A percentile compares a stretch with the other conserved stretches of the same genome.
phyloP scores from a whole-genome alignment of 2,888 invertebrate species.

The Drosophila yooni region DNA sequence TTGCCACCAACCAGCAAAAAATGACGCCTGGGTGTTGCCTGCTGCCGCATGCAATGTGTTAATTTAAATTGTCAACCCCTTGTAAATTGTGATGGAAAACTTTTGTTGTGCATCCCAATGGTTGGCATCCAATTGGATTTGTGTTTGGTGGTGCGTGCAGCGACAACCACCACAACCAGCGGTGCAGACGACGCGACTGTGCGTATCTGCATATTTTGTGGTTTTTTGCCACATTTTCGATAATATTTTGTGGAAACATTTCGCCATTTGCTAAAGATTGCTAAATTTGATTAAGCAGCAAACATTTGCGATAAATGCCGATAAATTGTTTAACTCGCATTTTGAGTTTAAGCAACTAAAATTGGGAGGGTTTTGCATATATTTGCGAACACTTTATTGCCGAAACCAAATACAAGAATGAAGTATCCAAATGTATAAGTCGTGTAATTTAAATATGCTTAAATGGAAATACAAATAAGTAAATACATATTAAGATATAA shows the following conservation, averaged over 20 bases:
- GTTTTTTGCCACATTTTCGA: constrained; percentile 52
- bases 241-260: constrained; percentile 24
- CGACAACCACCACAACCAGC: constrained; percentile 51
- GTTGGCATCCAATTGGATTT: constrained; percentile 64
- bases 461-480: neutral
- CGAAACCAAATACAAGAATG: neutral
- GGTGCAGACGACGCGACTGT: constrained; percentile 23
- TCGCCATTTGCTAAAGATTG: constrained; percentile 6
- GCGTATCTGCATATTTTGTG: constrained; percentile 54
- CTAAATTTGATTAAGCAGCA: constrained; percentile 18
- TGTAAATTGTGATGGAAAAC: constrained; percentile 49
- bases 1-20: constrained; percentile 41
- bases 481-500: neutral
- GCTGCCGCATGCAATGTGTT: constrained; percentile 36
- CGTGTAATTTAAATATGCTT: neutral
- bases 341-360: neutral
- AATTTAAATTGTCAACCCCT: constrained; percentile 63
- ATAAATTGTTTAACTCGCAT: neutral
- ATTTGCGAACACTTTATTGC: neutral
- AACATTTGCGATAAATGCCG: neutral
- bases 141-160: constrained; percentile 66
- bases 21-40: neutral
- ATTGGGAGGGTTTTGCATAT: neutral
- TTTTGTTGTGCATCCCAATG: constrained; percentile 32
- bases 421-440: neutral